phyloP scores from a whole-genome alignment of 1,140 invertebrate species.

The Chironomus tepperi region DNA sequence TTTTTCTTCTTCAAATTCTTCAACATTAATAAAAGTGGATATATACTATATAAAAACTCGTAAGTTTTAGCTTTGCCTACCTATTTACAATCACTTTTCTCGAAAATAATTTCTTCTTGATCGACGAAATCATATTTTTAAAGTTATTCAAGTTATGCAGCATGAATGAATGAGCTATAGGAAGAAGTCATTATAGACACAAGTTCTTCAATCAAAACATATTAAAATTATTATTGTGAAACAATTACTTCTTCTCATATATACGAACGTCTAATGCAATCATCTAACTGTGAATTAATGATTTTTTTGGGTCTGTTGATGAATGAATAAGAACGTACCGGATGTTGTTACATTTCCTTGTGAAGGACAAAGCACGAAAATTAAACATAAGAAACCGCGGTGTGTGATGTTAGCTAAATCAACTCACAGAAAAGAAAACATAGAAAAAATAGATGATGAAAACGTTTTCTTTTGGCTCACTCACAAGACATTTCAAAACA shows the following conservation, averaged over 20 bases:
- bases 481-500: not conserved
- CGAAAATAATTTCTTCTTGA: too few species aligned
- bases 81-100: not conserved
- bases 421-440: not conserved
- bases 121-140: too few species aligned
- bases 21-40: slow-evolving; percentile 8
- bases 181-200: too few species aligned
- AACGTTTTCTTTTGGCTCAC: not conserved
- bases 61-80: not conserved
- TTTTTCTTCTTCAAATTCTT: slow-evolving; percentile 10
- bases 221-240: too few species aligned
- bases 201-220: too few species aligned
- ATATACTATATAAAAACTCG: not conserved
- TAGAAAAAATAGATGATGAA: not conserved
- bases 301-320: too few species aligned
- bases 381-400: not conserved
- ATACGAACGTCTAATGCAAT: too few species aligned
- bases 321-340: not conserved
- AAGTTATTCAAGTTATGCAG: too few species aligned
- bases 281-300: too few species aligned
- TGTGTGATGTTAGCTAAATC: too few species aligned
- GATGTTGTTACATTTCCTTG: not conserved
- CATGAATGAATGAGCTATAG: too few species aligned
- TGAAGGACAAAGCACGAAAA: not conserved
- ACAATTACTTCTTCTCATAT: too few species aligned